Percentiles rank a stretch among this genome's conserved stretches.
Conservation (phyloP, 2,888 invertebrate genomes). For the Apotomis capreana region DNA sequence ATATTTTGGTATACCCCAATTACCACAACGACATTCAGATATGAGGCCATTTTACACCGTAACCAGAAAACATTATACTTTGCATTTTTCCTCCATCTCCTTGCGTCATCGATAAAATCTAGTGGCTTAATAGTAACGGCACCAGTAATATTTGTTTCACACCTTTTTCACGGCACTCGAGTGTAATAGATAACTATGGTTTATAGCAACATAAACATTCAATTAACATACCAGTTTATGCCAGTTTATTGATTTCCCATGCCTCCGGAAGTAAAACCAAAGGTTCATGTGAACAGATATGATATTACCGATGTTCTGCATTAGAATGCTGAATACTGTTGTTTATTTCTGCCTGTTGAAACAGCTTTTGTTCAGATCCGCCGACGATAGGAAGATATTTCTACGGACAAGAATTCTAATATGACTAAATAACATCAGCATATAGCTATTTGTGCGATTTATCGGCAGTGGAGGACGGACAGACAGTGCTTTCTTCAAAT, state of each 20-base stretch:
- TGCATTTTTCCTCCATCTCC: too few species aligned
- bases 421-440: too few species aligned
- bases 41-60: too few species aligned
- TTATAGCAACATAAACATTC: conserved; percentile 32
- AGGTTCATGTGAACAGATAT: conserved; percentile 31
- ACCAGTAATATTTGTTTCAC: conserved; percentile 24
- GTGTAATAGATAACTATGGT: conserved; percentile 23
- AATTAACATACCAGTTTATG: conserved; percentile 32
- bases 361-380: not conserved
- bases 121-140: conserved; percentile 22
- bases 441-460: too few species aligned
- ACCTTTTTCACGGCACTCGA: conserved; percentile 37
- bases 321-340: conserved; percentile 17
- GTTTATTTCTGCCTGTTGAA: not conserved
- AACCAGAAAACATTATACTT: too few species aligned
- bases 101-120: not conserved
- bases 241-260: conserved; percentile 32
- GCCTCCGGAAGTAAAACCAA: conserved; percentile 32
- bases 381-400: too few species aligned
- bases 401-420: too few species aligned
- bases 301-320: conserved; percentile 11
- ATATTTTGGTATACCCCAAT: too few species aligned
- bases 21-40: too few species aligned
- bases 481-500: too few species aligned
- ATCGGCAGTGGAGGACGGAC: too few species aligned